Conservation (phyloP, 2,797 vertebrate genomes). For the Pangasius djambal region DNA sequence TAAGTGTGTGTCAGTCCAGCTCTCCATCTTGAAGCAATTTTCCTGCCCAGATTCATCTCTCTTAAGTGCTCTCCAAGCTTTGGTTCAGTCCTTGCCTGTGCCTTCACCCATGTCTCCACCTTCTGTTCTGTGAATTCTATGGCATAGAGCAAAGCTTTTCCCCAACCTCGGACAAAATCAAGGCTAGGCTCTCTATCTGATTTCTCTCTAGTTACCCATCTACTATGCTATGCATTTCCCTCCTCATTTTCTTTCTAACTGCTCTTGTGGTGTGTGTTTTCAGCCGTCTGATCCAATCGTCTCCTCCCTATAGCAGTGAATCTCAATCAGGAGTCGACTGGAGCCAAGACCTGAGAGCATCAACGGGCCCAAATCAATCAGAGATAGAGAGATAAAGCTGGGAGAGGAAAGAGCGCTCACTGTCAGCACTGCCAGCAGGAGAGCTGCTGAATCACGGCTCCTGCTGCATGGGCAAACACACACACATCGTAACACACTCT, state of each 20-base stretch:
- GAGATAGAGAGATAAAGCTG: slow-evolving; percentile 50
- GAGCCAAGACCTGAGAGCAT: slow-evolving; percentile 50
- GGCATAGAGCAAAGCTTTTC: neutral
- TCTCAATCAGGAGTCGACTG: slow-evolving; percentile 51
- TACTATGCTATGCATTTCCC: slow-evolving; percentile 28
- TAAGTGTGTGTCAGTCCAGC: slow-evolving; percentile 21
- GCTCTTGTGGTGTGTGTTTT: slow-evolving; percentile 26
- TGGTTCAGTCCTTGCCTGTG: slow-evolving; percentile 23
- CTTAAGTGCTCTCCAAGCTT: slow-evolving; percentile 29
- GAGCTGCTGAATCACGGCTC: slow-evolving; percentile 51
- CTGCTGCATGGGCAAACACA: slow-evolving; percentile 21
- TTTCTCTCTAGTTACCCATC: slow-evolving; percentile 14
- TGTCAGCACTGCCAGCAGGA: slow-evolving; percentile 50
- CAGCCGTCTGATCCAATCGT: slow-evolving; percentile 24
- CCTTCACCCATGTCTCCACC: slow-evolving; percentile 37
- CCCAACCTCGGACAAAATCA: slow-evolving; percentile 21
- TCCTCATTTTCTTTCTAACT: slow-evolving; percentile 24
- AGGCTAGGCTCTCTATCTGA: neutral
- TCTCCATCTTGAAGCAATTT: slow-evolving; percentile 45
- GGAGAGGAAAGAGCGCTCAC: slow-evolving; percentile 29
- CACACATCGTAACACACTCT: slow-evolving; percentile 12
- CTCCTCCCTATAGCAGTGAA: slow-evolving; percentile 31
- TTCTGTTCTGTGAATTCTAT: slow-evolving; percentile 10
- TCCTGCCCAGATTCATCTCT: slow-evolving; percentile 42
- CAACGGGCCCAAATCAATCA: slow-evolving; percentile 53